Evolutionary conservation across 2,888 invertebrate species (phyloP), one percentile per base, ranked within the genome.

Genomic region (Zygogramma bicolorata): DNA sequence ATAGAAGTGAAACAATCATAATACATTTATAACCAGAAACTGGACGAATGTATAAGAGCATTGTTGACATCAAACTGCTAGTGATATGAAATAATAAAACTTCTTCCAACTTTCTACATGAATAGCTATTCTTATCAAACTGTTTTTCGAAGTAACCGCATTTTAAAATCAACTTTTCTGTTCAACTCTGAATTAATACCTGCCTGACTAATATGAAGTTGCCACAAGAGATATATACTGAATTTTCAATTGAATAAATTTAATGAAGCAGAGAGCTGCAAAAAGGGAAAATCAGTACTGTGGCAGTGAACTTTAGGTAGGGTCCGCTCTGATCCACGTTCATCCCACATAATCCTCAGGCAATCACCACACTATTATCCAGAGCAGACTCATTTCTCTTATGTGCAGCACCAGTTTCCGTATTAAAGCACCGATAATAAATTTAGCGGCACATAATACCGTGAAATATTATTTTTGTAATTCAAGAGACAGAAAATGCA

Each of bases 351-450:
- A 84, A 84, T 84, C 84, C 82, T 71, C 77, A 76, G 78, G 81
- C 83, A 83, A 84, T 83, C 83, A 83, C 82, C 83, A 81, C 83
- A 83, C 82, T 81, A 83, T 83, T 83, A 83, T 82, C 81, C 79
- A 69, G 77, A 79, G 79, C 66, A 75, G 79, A 77, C 79, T 76
- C 81, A 81, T 83, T 83, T 82, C 83, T 82, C 82, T 81, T 78
- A 70, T 40, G 46, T 49, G 18, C 49, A 58, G 38, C 42, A 65
- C 53, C 63, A 70, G 68, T 71, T 69, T 75, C 49, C 59, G 73
- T 73, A 71, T 75, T 75, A 71, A 18, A 59, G 65, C 67, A 57
- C 40, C 65, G 61, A 62, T 74, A 76, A 76, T 77, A 77, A 77
- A 75, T 77, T 75, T 73, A 68, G 53, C 71, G 61, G 20, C 69